Evolutionary conservation across 2,888 invertebrate genomes (phyloP), one percentile per base, ranked within the genome.

Genomic region (Phyllotreta striolata): DNA sequence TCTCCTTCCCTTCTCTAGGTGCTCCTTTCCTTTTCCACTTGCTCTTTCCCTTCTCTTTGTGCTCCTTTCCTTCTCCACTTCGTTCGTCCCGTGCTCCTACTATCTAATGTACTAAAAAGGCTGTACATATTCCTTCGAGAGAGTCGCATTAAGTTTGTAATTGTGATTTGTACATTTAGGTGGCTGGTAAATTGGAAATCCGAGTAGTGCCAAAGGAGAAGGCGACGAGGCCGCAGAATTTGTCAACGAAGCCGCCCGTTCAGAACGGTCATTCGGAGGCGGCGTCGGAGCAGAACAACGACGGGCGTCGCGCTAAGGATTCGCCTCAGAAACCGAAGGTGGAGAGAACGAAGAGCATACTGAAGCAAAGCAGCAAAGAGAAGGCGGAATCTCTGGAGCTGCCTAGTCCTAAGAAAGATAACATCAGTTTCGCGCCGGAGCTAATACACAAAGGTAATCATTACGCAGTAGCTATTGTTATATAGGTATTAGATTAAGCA

Each of bases 121-220:
- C n/a, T n/a, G n/a, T n/a, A 39, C 14, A 24, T 35, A 58, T 24
- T 47, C 12, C 35, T 61, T 49, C 9, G 34, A 12, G 10, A 43
- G n/a, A n/a, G n/a, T n/a, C n/a, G n/a, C n/a, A n/a, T n/a, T n/a
- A n/a, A n/a, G n/a, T n/a, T n/a, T n/a, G n/a, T n/a, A n/a, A n/a
- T n/a, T 24, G 4, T 49, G 7, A 12, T 40, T 55, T 47, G 13
- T 14, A 52, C 9, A 71, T 72, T 37, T 51, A 80, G 79, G 89
- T 93, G 13, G 92, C 92, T 62, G 91, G 91, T 47, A 87, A 92
- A 51, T 84, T 94, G 55, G 93, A 94, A 83, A 94, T 94, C 59
- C 86, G 93, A 56, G 92, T 94, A 58, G 85, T 89, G 55, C 85
- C 88, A 71, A 80, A 80, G 49, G 69, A 68, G 58, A 72, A 52